Conservation (phyloP, 2,797 vertebrate genomes). For the Sylvilagus floridanus region DNA sequence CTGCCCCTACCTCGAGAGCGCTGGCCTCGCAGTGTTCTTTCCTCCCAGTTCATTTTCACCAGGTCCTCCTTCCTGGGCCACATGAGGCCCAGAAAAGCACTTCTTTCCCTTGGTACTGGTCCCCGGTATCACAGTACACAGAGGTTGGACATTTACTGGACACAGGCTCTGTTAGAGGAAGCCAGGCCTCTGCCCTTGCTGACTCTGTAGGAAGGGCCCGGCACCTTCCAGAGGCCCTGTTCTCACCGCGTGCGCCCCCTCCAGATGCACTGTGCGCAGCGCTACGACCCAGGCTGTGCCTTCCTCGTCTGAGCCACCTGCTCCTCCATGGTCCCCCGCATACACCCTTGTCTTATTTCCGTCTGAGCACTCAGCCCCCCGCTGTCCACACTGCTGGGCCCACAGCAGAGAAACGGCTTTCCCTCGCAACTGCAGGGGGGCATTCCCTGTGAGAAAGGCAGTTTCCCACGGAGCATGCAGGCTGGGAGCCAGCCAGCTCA, state of each 20-base stretch:
- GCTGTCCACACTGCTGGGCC: slow-evolving; percentile 10
- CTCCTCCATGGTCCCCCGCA: background rate
- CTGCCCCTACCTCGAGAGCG: background rate
- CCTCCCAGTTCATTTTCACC: background rate
- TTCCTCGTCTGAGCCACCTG: too few relatives aligned
- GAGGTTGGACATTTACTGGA: background rate
- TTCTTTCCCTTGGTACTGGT: background rate
- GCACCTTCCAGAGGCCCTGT: background rate
- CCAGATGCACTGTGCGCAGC: background rate
- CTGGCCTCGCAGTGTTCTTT: background rate
- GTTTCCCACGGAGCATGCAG: slow-evolving; percentile 17
- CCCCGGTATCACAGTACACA: background rate
- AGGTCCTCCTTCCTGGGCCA: background rate
- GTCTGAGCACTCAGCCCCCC: background rate
- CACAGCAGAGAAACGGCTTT: background rate
- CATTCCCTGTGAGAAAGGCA: background rate
- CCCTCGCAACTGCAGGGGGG: background rate
- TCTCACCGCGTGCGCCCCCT: background rate
- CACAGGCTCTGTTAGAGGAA: background rate
- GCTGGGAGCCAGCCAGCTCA: background rate
- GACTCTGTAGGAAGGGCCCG: background rate
- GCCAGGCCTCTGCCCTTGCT: background rate
- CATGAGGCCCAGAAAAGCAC: background rate
- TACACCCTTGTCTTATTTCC: background rate
- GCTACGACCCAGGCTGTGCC: fast-evolving